Evolutionary conservation across 2,888 invertebrate species (phyloP).

Genomic region (Troides oblongomaculatus): DNA sequence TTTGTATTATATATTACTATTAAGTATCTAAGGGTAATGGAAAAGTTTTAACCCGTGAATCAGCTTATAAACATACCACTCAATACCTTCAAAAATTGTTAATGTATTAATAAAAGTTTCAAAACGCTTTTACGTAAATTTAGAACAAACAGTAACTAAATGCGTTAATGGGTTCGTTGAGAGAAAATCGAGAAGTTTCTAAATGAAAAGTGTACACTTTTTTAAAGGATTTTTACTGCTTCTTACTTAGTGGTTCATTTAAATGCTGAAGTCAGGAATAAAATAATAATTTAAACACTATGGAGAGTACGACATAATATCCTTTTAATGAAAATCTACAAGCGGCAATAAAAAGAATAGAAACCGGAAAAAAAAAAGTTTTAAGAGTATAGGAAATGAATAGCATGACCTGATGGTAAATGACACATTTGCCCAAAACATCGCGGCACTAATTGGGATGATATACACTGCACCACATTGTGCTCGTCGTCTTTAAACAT

Average conservation of each 20-base stretch:
- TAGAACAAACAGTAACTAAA: slow-evolving; percentile 1
- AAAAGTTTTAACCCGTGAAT: not conserved
- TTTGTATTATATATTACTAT: not conserved
- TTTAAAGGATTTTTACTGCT: not conserved
- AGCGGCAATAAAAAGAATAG: too few species aligned
- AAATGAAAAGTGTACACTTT: not conserved
- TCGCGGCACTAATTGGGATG: too few species aligned
- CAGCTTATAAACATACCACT: not conserved
- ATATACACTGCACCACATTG: too few species aligned
- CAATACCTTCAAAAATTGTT: slow-evolving; percentile 1
- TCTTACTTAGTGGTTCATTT: not conserved
- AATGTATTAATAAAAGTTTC: slow-evolving; percentile 6
- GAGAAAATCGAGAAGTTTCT: not conserved
- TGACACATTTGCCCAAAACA: too few species aligned
- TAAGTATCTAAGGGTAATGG: slow-evolving; percentile 4
- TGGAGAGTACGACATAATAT: too few species aligned
- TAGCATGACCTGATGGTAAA: too few species aligned
- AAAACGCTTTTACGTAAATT: slow-evolving; percentile 1
- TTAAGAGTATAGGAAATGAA: too few species aligned
- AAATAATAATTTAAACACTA: too few species aligned
- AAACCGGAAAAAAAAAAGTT: too few species aligned
- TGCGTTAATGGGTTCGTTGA: not conserved
- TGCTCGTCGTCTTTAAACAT: too few species aligned
- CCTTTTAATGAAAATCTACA: too few species aligned
- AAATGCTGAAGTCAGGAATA: not conserved